phyloP scores from a whole-genome alignment of 2,888 invertebrate species.

The Amblyteles armatorius region DNA sequence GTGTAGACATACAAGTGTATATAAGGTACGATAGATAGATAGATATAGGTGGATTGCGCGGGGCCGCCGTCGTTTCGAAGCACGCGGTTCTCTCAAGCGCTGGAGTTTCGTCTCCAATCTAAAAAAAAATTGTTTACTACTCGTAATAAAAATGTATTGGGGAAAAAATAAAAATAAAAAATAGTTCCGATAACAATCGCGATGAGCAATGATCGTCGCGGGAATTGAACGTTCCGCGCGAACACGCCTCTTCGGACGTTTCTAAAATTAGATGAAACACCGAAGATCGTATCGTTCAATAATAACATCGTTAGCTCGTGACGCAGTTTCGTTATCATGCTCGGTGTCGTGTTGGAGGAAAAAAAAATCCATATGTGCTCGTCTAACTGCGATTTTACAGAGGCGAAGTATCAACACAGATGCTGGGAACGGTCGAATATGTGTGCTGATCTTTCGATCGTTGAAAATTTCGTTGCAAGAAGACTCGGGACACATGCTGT shows the following conservation, averaged over 20 bases:
- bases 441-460: background rate
- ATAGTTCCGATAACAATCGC: slow-evolving; percentile 9
- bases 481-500: background rate
- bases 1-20: slow-evolving; percentile 37
- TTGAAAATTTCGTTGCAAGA: background rate
- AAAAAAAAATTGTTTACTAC: slow-evolving; percentile 74
- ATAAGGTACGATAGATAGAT: slow-evolving; percentile 1
- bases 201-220: background rate
- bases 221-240: slow-evolving; percentile 21
- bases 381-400: background rate
- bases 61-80: slow-evolving; percentile 40
- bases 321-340: slow-evolving; percentile 1
- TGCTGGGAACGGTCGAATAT: slow-evolving; percentile 15
- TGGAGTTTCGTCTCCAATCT: slow-evolving; percentile 81
- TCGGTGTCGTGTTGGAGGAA: background rate
- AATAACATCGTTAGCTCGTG: background rate
- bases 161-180: background rate
- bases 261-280: slow-evolving; percentile 25
- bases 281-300: slow-evolving; percentile 18
- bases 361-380: background rate
- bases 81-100: slow-evolving; percentile 64
- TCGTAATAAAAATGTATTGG: slow-evolving; percentile 16
- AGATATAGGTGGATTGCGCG: slow-evolving; percentile 16
- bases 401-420: background rate
- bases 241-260: slow-evolving; percentile 7